Percentiles rank a stretch among this genome's conserved stretches.
Evolutionary conservation across 2,113 vertebrate species (phyloP).

Genomic region (Lepus europaeus): DNA sequence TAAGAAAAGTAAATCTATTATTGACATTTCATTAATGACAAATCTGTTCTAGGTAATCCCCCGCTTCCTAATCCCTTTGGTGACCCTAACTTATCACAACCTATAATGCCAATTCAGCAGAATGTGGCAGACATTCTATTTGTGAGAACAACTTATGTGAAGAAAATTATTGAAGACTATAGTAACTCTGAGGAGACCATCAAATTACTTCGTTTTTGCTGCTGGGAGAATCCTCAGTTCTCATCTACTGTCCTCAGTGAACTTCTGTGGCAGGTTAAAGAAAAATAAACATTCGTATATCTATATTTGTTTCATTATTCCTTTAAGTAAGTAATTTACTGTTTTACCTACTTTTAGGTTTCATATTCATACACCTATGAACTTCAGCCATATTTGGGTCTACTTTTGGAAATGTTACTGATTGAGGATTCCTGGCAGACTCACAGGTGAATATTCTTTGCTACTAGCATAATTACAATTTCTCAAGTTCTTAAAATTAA

Average conservation of each 20-base stretch:
- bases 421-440: slow-evolving; percentile 99
- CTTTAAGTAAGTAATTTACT: slow-evolving; percentile 50
- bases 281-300: slow-evolving; percentile 57
- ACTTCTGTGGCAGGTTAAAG: slow-evolving; percentile 98
- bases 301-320: not conserved
- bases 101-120: slow-evolving; percentile 99
- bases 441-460: slow-evolving; percentile 92
- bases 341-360: slow-evolving; percentile 89
- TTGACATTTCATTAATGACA: no score
- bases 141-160: slow-evolving; percentile 99
- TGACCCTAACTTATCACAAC: slow-evolving; percentile 96
- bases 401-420: slow-evolving; percentile 97
- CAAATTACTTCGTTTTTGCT: slow-evolving; percentile 98
- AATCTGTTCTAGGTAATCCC: slow-evolving; percentile 94
- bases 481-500: not conserved
- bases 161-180: slow-evolving; percentile 99
- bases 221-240: slow-evolving; percentile 99
- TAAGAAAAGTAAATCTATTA: no score
- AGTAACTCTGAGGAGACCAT: slow-evolving; percentile 99
- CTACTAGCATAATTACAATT: not conserved
- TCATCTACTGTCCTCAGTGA: slow-evolving; percentile 99
- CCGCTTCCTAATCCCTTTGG: slow-evolving; percentile 97
- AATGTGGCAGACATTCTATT: slow-evolving; percentile 98
- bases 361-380: slow-evolving; percentile 99
- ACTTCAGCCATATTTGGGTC: slow-evolving; percentile 98